Base-by-base conservation (phyloP, 2,797 vertebrate genomes). In the Crax fasciolata region DNA sequence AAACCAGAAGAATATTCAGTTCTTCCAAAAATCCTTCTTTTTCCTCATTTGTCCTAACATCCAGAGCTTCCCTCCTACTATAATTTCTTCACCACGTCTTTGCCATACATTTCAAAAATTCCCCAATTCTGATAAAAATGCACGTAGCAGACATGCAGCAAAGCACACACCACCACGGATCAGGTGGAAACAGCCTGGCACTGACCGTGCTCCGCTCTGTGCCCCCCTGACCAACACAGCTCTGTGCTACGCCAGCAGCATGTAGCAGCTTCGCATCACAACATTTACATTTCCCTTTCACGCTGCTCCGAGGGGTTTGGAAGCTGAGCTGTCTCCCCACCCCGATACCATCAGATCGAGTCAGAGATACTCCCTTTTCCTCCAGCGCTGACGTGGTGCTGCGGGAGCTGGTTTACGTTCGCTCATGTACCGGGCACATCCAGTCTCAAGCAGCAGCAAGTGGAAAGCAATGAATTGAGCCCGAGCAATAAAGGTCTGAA, bases 301-400 rank as follows among this genome's bases (percentile, higher is more conserved):
- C 28, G 1, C 17, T 6, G 4, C 2, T 61, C 75, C 1, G 2
- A 57, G 0, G 10, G 41, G 28, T 11, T 61, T 84, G 95, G 65
- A 94, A 96, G 73, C 52, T 30, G 91, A 79, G 82, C 83, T 78
- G 66, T 93, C 79, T 84, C 46, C 32, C 70, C 17, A 14, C 44
- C 2, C 0, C 0, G 27, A 2, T 38, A 71, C 24, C 87, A 63
- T 59, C 82, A 57, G 65, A 44, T 93, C 0, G 62, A 94, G 77
- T 90, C 84, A 91, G 74, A 94, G 93, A 96, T 90, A 61, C 83
- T 44, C 86, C 13, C 27, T 58, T 68, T 74, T 7, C 79, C 80
- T 23, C 6, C 9, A 32, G 63, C 25, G 24, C 41, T 1, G 10
- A 17, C 6, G 18, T 9, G 58, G 70, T 52, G 89, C 93, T 51